Evolutionary conservation across 2,113 vertebrate genomes (phyloP), one percentile per base, ranked within the genome.

Genomic region (Pycnonotus jocosus): DNA sequence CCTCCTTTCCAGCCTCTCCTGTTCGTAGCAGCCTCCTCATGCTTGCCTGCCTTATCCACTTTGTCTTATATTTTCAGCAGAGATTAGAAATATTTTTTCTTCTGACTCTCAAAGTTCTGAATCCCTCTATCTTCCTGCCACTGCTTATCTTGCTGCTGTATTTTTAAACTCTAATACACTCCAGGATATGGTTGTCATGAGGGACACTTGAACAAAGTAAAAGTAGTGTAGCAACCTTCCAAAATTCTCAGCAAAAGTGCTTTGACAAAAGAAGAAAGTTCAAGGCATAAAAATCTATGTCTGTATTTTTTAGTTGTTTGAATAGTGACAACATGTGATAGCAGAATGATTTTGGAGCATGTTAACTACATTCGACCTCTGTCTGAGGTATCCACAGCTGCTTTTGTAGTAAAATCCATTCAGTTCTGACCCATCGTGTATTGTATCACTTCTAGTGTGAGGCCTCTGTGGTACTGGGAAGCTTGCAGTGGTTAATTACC

Each of bases 1-100:
- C 74, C 57, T 78, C 20, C 47, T 88, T 79, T 44, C 68, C 58
- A 94, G 2, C 58, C 71, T 91, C 77, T 86, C n/a, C n/a, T 70
- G 44, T 78, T 92, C 90, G 51, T 88, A 88, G 51, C 85, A 90
- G 48, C 28, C 53, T 88, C 51, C 79, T 73, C 4, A 1, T 56
- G 65, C 86, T 81, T 90, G 60, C 68, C 88, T 96, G 85, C 76
- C 85, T 95, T 97, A 96, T 92, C 93, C 76, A 88, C 72, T 92
- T 94, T 88, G 88, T 92, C 88, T 97, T 96, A 81, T 65, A 76
- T 85, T 95, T 92, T 96, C 90, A 88, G 61, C 45, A 84, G 86
- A 96, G 96, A 97, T 96, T 93, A 95, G 91, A 96, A 94, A 79
- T 90, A 93, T 64, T 80, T 96, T 84, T 84, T 93, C 66, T 92